A percentile compares a stretch with the other conserved stretches of the same genome.
phyloP scores from a whole-genome alignment of 2,113 vertebrate genomes.

The Camelus dromedarius region DNA sequence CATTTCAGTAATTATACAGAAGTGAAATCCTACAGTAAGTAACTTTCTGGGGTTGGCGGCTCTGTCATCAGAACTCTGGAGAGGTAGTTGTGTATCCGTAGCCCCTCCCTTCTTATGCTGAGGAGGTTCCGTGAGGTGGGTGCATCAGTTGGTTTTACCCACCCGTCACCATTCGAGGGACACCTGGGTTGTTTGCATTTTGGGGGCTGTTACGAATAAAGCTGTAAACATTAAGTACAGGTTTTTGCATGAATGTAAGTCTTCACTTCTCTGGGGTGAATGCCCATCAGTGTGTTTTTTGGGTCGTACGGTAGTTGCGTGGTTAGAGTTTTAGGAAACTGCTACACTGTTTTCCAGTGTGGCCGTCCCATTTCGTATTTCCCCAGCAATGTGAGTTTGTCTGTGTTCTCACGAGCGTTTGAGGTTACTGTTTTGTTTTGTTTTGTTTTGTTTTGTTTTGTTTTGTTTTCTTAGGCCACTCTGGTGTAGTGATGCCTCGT shows the following conservation, averaged over 20 bases:
- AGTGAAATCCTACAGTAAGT: not conserved
- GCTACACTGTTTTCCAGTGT: fast-evolving
- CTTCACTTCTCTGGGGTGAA: not conserved
- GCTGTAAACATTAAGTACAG: not conserved
- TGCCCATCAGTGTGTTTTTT: not conserved
- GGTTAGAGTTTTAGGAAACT: not conserved
- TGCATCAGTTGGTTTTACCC: fast-evolving
- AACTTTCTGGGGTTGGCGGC: not conserved
- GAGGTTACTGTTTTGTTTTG: not conserved
- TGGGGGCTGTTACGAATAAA: not conserved
- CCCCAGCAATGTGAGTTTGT: not conserved
- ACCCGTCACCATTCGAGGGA: not conserved
- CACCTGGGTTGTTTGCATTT: not conserved
- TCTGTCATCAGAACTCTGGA: not conserved
- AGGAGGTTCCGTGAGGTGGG: fast-evolving
- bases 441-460: no score
- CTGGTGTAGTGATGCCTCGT: not conserved
- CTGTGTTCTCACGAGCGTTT: not conserved
- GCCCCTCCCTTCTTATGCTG: not conserved
- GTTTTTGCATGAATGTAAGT: not conserved
- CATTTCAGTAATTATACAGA: not conserved
- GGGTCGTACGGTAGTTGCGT: not conserved
- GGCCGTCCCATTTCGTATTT: fast-evolving
- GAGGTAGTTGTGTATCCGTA: not conserved
- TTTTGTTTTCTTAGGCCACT: not conserved